Evolutionary conservation across 2,113 vertebrate genomes (phyloP), one percentile per base, ranked within the genome.

Genomic region (Cacatua alba): DNA sequence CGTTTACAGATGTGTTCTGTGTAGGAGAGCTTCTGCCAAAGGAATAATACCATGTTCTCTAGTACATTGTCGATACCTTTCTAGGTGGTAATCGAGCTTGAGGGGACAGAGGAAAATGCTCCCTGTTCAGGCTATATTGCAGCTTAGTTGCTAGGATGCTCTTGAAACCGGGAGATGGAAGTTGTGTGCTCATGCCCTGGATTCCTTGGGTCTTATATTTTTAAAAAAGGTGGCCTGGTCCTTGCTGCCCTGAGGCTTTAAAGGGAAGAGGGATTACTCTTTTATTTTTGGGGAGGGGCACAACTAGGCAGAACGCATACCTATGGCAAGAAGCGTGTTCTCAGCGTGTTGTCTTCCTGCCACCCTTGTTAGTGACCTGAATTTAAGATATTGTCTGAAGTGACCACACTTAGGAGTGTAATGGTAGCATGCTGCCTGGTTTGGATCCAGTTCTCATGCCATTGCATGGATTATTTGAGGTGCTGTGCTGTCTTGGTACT

Each of bases 361-460:
- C 59, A 2, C 37, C 41, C 51, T 55, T 37, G 46, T 11, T n/a
- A 17, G 26, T 5, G 23, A 82, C 24, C 16, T 53, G 82, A 43
- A 62, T 43, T 26, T n/a, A 49, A 52, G 71, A 7, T 15, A 7
- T 5, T 35, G 25, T 71, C 39, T 37, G 1, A 26, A 74, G 35
- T 35, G 43, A 43, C 41, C 11, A 3, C 16, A 0, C 75, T 44
- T 33, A 4, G 0, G 13, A 44, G 70, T 0, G 17, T 53, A 9
- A 15, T 10, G 16, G 26, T 53, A 29, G 19, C 65, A 17, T 2
- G 4, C 53, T 51, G 80, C 25, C 59, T 26, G 17, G 5, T 55
- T 68, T 39, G 52, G 35, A 33, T 49, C 35, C 16, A 6, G 13
- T 62, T 68, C 46, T 67, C 6, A 1, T 21, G 43, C 44, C 19